Evolutionary conservation across 2,113 vertebrate species (phyloP).

Genomic region (Chaetops frenatus): DNA sequence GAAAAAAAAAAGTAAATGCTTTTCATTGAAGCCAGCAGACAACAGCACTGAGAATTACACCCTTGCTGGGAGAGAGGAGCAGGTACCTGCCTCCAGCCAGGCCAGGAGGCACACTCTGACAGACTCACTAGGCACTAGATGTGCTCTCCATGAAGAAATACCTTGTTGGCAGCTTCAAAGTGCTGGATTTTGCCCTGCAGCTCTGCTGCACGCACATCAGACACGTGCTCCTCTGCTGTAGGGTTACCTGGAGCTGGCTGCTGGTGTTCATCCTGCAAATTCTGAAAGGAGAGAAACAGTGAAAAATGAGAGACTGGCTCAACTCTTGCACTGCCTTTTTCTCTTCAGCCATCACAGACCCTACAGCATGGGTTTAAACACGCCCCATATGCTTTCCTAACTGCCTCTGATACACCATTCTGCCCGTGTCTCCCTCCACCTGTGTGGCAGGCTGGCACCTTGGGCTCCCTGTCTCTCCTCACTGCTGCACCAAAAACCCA

Average conservation of each 20-base stretch:
- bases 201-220: slow-evolving; percentile 68
- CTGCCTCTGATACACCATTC: background rate
- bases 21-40: background rate
- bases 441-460: background rate
- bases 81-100: background rate
- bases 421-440: background rate
- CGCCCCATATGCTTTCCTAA: background rate
- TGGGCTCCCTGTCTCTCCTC: background rate
- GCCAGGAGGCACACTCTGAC: background rate
- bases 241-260: slow-evolving; percentile 58
- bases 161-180: slow-evolving; percentile 82
- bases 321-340: background rate
- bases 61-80: background rate
- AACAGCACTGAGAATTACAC: background rate
- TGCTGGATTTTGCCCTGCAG: slow-evolving; percentile 79
- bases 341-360: background rate
- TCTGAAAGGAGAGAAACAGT: background rate
- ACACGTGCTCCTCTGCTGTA: slow-evolving; percentile 58
- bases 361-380: background rate
- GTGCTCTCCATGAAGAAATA: slow-evolving; percentile 30
- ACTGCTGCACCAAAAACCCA: accelerated
- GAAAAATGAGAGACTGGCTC: background rate
- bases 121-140: background rate
- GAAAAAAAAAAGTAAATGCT: background rate
- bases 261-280: slow-evolving; percentile 12